phyloP scores from a whole-genome alignment of 1,140 invertebrate species.

The Drosophila tropicalis region DNA sequence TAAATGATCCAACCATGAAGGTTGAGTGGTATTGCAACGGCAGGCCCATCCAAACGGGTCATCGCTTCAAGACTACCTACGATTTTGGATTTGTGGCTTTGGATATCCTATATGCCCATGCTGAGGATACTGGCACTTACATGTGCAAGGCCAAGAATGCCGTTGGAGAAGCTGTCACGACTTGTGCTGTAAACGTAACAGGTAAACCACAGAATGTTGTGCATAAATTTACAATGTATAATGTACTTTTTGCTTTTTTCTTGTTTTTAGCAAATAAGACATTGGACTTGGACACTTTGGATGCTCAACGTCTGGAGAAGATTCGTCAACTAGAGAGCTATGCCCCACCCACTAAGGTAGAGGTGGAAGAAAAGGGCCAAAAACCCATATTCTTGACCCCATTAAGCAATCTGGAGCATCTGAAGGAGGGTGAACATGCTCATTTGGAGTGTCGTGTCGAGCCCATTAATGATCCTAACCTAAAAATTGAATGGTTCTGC shows the following conservation, averaged over 20 bases:
- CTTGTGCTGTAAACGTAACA: conserved; percentile 92
- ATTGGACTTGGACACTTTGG: conserved; percentile 93
- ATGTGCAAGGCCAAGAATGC: conserved; percentile 97
- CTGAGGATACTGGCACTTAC: conserved; percentile 97
- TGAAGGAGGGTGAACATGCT: conserved; percentile 95
- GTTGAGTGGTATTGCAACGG: conserved; percentile 98
- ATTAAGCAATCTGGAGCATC: conserved; percentile 91
- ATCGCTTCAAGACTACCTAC: conserved; percentile 95
- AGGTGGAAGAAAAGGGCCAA: conserved; percentile 90
- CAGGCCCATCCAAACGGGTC: conserved; percentile 93
- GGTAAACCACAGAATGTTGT: conserved; percentile 84
- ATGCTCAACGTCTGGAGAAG: conserved; percentile 94
- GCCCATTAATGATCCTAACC: conserved; percentile 96
- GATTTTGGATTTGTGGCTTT: conserved; percentile 98
- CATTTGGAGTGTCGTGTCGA: conserved; percentile 98
- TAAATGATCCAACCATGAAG: conserved; percentile 97
- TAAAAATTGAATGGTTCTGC: conserved; percentile 98
- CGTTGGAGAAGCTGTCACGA: conserved; percentile 95
- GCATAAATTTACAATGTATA: not conserved
- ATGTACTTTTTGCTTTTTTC: conserved; percentile 34
- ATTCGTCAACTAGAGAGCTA: conserved; percentile 94
- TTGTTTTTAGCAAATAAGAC: conserved; percentile 89
- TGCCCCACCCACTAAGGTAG: conserved; percentile 89
- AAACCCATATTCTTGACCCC: conserved; percentile 94
- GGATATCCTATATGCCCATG: conserved; percentile 97